phyloP scores from a whole-genome alignment of 2,888 invertebrate species.

The Acronicta aceris region DNA sequence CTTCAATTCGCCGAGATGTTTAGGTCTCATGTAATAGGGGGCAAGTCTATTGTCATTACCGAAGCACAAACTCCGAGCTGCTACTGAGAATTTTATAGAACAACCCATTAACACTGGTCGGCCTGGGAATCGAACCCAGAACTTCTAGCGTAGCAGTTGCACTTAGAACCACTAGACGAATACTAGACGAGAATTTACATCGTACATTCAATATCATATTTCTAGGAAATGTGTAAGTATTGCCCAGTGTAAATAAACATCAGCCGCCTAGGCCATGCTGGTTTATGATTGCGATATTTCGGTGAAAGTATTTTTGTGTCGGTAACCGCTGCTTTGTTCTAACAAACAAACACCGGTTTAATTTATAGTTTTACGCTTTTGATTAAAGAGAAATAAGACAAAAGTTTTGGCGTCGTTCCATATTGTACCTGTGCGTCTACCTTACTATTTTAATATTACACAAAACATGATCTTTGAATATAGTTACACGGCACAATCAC shows the following conservation, averaged over 20 bases:
- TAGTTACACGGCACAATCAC: slow-evolving; percentile 9
- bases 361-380: slow-evolving; percentile 67
- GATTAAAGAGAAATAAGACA: slow-evolving; percentile 68
- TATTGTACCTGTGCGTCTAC: slow-evolving; percentile 48
- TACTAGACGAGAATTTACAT: too few species aligned
- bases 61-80: too few species aligned
- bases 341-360: slow-evolving; percentile 66
- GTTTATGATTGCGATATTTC: slow-evolving; percentile 77
- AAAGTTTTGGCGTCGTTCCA: slow-evolving; percentile 66
- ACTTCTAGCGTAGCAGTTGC: too few species aligned
- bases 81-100: too few species aligned
- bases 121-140: too few species aligned
- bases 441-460: slow-evolving; percentile 23
- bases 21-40: too few species aligned
- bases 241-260: slow-evolving; percentile 73
- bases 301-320: slow-evolving; percentile 77
- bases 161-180: too few species aligned
- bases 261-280: slow-evolving; percentile 61
- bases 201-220: slow-evolving; percentile 49
- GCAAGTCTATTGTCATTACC: too few species aligned
- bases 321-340: slow-evolving; percentile 66
- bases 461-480: slow-evolving; percentile 10
- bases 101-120: too few species aligned
- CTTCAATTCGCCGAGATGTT: too few species aligned
- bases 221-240: slow-evolving; percentile 58